Percentiles rank a stretch among this genome's conserved stretches.
These are phyloP conservation scores for Mesochorus sp. DNA, from an alignment of 2,888 invertebrate species.

Conservation along the genomic window DNA sequence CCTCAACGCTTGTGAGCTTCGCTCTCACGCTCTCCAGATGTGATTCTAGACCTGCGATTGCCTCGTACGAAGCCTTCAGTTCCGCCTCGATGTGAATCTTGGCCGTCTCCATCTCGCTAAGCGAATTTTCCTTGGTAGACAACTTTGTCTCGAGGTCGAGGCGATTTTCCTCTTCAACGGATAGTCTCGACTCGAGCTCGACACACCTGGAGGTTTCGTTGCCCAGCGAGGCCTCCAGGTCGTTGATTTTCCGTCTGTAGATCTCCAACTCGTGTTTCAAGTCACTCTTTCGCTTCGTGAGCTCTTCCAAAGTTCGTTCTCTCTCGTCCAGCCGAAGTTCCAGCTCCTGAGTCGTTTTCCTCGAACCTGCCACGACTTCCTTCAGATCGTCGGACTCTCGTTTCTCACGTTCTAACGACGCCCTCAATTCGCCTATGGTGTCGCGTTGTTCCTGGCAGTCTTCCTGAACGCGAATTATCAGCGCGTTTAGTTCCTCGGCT, in stretches of 20 bases:
- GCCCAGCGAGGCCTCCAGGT: constrained; percentile 22
- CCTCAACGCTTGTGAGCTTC: constrained; percentile 7
- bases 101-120: neutral
- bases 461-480: neutral
- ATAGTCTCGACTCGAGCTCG: constrained; percentile 10
- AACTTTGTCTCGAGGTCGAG: neutral
- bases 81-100: neutral
- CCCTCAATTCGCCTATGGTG: constrained; percentile 20
- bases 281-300: neutral
- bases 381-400: constrained; percentile 11
- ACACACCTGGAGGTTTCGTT: neutral
- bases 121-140: neutral
- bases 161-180: neutral
- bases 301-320: constrained; percentile 7
- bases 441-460: constrained; percentile 1
- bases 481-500: constrained; percentile 33
- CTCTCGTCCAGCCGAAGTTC: constrained; percentile 29
- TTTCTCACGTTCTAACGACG: constrained; percentile 20
- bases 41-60: constrained; percentile 6
- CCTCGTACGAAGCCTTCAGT: neutral
- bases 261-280: constrained; percentile 15
- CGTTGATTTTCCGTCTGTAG: neutral
- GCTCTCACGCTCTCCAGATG: neutral
- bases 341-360: constrained; percentile 11
- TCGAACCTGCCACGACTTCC: constrained; percentile 10